Base-by-base conservation (phyloP, 2,797 vertebrate genomes). In the Numenius phaeopus region DNA sequence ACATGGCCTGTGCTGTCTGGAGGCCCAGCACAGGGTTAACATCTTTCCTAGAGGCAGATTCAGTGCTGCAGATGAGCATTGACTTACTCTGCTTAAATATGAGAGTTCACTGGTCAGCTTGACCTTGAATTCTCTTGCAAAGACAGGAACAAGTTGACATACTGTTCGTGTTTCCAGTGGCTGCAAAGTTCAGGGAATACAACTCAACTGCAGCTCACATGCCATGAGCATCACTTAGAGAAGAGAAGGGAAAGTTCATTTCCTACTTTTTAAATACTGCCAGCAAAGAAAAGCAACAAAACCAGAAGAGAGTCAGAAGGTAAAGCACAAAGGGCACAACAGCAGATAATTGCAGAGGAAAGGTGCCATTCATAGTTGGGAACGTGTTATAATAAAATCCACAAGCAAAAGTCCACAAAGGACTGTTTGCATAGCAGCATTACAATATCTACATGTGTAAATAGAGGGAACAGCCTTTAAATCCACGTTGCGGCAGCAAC, bases 401-500 rank as follows among this genome's bases (percentile, higher is more conserved):
- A 91, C 72, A 83, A 91, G 92, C 84, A 91, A 92, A 94, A 97
- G 96, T 95, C 96, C 91, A 94, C 92, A 93, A 95, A 96, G 89
- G 59, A 82, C 84, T 96, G 96, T 96, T 94, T 97, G 94, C 90
- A 76, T 72, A 95, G 89, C 94, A 96, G 87, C 94, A 86, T 92
- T 95, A 95, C 94, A 97, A 79, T 97, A 96, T 94, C 94, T 94
- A 83, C 94, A 86, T 94, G 95, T 94, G 94, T 94, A 96, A 97
- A 96, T 46, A 96, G 84, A 96, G 40, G 89, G 87, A 96, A 59
- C 91, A 89, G 76, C 55, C 70, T 87, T 95, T 87, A 95, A 92
- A 95, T 89, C 88, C 75, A 9, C 3, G 3, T 32, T 83, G 67
- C 27, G 52, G 90, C 87, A 69, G 75, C 3, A 8, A 27, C 89